Percentiles rank a stretch among this genome's conserved stretches.
Conservation (phyloP, 1,140 invertebrate species). For the Diachasma alloeum region DNA sequence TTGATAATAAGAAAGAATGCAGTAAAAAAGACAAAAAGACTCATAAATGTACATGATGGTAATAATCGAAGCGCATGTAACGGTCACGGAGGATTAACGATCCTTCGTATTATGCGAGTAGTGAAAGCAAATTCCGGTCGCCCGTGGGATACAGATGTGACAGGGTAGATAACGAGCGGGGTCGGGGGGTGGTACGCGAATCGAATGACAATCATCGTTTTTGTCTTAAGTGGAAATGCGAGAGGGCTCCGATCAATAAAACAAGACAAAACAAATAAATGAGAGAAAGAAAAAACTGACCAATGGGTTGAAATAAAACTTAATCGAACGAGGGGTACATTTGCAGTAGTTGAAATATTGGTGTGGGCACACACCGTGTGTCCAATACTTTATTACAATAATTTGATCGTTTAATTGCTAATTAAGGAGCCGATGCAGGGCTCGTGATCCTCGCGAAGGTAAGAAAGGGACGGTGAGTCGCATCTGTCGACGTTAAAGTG, state of each 20-base stretch:
- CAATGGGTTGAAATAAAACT: conserved; percentile 8
- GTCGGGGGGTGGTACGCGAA: background rate
- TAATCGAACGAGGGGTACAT: conserved; percentile 4
- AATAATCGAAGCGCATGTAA: background rate
- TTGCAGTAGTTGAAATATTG: conserved; percentile 8
- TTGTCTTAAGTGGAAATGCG: background rate
- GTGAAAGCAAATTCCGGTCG: conserved; percentile 1
- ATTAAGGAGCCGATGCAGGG: conserved; percentile 26
- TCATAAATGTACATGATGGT: conserved; percentile 1
- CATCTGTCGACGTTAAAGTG: background rate
- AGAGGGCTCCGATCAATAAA: background rate
- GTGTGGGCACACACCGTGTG: conserved; percentile 9
- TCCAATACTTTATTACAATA: conserved; percentile 31
- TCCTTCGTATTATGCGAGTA: background rate
- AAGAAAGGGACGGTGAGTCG: background rate
- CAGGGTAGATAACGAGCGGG: background rate
- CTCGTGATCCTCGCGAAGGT: background rate
- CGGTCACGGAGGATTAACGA: background rate
- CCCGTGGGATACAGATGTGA: background rate
- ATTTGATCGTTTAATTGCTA: conserved; percentile 38
- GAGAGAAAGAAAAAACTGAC: background rate
- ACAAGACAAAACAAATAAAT: background rate
- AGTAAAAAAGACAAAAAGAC: background rate
- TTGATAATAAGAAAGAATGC: background rate
- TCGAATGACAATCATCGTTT: background rate